phyloP scores from a whole-genome alignment of 2,888 invertebrate genomes.

The Petrolisthes manimaculis region DNA sequence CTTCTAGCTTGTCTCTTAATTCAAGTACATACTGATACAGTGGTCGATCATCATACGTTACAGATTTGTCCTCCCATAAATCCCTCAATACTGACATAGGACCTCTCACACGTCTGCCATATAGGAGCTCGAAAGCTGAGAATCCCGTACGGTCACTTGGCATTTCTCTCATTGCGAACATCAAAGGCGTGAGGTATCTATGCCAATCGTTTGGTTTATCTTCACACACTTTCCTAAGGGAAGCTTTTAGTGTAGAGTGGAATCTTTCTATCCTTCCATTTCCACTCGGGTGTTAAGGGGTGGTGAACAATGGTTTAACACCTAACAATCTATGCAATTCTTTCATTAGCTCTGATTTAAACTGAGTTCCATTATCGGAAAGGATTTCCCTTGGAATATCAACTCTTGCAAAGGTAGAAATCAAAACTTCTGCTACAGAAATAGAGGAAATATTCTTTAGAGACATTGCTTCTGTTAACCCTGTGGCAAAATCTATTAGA shows the following conservation, averaged over 20 bases:
- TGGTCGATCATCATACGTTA: neutral
- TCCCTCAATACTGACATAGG: constrained; percentile 10
- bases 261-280: too few species aligned
- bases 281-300: neutral
- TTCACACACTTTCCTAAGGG: too few species aligned
- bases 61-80: neutral
- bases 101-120: neutral
- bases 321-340: constrained; percentile 22
- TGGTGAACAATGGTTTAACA: neutral
- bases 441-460: neutral
- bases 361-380: neutral
- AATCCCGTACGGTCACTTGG: neutral
- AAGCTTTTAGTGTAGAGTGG: too few species aligned
- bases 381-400: neutral
- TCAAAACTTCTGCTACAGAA: neutral
- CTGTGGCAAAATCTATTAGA: constrained; percentile 7
- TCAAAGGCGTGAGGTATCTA: too few species aligned
- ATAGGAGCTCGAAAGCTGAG: neutral
- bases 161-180: constrained; percentile 8
- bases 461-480: constrained; percentile 16
- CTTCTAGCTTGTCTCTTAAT: neutral
- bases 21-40: neutral
- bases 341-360: neutral
- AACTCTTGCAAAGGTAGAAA: neutral
- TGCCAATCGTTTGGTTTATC: too few species aligned